phyloP scores from a whole-genome alignment of 2,888 invertebrate species.

The Crioceris asparagi region DNA sequence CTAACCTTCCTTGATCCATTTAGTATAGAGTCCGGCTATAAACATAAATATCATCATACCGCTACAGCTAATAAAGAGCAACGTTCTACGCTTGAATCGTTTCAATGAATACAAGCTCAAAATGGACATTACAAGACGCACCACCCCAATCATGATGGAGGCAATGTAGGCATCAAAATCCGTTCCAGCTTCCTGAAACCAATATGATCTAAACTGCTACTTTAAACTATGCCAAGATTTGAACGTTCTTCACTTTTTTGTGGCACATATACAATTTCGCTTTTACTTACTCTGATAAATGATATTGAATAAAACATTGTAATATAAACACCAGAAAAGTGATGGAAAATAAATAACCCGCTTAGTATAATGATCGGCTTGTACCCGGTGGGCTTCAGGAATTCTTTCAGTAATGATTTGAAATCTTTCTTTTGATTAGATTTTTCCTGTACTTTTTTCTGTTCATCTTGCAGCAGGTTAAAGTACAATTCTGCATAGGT shows the following conservation, averaged over 20 bases:
- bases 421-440: constrained; percentile 42
- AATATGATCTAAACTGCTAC: too few relatives aligned
- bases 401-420: constrained; percentile 43
- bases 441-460: constrained; percentile 36
- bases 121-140: constrained; percentile 46
- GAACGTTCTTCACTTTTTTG: background rate
- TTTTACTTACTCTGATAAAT: constrained; percentile 43
- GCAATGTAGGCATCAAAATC: constrained; percentile 42
- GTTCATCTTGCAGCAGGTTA: constrained; percentile 41
- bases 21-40: constrained; percentile 43
- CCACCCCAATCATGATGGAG: constrained; percentile 46
- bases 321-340: constrained; percentile 50
- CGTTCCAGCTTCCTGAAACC: constrained; percentile 41
- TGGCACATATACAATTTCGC: too few relatives aligned
- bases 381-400: constrained; percentile 46
- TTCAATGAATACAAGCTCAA: constrained; percentile 45
- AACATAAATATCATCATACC: constrained; percentile 47
- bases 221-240: background rate
- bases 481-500: constrained; percentile 42
- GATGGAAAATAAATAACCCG: constrained; percentile 47
- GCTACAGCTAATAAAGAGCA: constrained; percentile 42
- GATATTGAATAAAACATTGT: constrained; percentile 50
- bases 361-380: constrained; percentile 46
- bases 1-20: constrained; percentile 38
- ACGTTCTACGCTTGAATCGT: constrained; percentile 40